A percentile compares a stretch with the other conserved stretches of the same genome.
These are phyloP conservation scores for Amblyornis subalaris DNA, from an alignment of 2,113 vertebrate genomes.

Conservation along the genomic window DNA sequence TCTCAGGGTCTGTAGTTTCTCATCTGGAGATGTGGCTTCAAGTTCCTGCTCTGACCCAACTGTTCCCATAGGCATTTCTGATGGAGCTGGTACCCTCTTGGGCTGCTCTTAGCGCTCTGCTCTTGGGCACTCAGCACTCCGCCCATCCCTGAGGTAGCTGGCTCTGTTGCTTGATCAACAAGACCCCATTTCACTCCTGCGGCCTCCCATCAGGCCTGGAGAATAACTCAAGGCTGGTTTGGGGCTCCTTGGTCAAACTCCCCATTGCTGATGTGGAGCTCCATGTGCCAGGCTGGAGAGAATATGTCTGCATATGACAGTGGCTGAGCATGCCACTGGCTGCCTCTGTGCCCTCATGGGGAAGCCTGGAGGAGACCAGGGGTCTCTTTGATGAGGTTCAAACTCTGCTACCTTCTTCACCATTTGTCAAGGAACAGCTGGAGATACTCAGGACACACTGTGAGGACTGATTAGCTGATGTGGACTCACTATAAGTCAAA, in stretches of 20 bases:
- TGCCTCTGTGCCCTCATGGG: accelerated
- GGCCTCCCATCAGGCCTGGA: not conserved
- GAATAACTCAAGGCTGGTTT: not conserved
- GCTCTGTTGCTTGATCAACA: not conserved
- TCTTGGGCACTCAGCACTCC: not conserved
- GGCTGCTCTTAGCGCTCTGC: not conserved
- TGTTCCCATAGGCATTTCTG: not conserved
- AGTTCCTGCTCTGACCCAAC: not conserved
- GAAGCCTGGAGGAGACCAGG: not conserved
- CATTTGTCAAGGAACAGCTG: not conserved
- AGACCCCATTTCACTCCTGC: not conserved
- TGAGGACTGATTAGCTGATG: not conserved
- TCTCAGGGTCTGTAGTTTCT: not conserved
- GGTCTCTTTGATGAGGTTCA: not conserved
- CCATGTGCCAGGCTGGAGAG: not conserved
- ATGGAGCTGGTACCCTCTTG: not conserved
- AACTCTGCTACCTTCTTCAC: not conserved
- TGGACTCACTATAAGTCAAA: not conserved
- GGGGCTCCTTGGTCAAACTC: not conserved
- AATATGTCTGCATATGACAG: not conserved
- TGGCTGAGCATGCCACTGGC: accelerated
- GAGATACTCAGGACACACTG: not conserved
- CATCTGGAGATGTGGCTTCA: not conserved
- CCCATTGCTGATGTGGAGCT: not conserved
- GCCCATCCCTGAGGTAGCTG: not conserved